These are phyloP conservation scores for Drosophila repletoides DNA, from an alignment of 1,140 invertebrate species.

Conservation along the genomic window DNA sequence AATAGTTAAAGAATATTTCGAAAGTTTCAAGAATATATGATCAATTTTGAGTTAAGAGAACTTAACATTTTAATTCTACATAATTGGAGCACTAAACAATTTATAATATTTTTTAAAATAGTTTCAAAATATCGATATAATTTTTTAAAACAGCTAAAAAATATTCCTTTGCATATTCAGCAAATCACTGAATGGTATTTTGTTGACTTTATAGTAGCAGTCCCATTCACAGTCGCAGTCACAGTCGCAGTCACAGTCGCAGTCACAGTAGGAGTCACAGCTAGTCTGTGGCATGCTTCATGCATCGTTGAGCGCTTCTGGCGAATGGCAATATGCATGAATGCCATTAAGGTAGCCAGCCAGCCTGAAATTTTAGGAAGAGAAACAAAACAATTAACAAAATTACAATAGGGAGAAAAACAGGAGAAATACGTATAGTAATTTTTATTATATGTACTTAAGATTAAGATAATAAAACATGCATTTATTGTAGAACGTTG, in stretches of 20 bases:
- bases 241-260: neutral
- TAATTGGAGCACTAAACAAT: no score
- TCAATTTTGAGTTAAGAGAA: no score
- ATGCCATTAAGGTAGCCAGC: slow-evolving; percentile 24
- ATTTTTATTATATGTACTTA: no score
- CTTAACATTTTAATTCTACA: no score
- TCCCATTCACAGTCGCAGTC: neutral
- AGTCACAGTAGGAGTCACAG: slow-evolving; percentile 19
- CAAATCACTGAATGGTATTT: neutral
- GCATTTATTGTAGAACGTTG: no score
- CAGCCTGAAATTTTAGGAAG: slow-evolving; percentile 10
- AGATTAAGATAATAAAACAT: no score
- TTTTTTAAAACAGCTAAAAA: no score
- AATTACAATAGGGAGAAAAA: neutral
- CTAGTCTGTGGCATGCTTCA: slow-evolving; percentile 46
- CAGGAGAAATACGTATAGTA: neutral
- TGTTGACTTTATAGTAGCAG: neutral
- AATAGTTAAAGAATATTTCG: no score
- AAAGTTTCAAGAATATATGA: no score
- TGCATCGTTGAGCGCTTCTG: slow-evolving; percentile 57
- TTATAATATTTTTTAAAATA: no score
- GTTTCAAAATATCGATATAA: no score
- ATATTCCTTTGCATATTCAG: no score
- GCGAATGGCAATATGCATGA: slow-evolving; percentile 45
- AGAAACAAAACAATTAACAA: slow-evolving; percentile 1